Evolutionary conservation across 2,113 vertebrate genomes (phyloP).

Genomic region (Myanophis thanlyinensis): DNA sequence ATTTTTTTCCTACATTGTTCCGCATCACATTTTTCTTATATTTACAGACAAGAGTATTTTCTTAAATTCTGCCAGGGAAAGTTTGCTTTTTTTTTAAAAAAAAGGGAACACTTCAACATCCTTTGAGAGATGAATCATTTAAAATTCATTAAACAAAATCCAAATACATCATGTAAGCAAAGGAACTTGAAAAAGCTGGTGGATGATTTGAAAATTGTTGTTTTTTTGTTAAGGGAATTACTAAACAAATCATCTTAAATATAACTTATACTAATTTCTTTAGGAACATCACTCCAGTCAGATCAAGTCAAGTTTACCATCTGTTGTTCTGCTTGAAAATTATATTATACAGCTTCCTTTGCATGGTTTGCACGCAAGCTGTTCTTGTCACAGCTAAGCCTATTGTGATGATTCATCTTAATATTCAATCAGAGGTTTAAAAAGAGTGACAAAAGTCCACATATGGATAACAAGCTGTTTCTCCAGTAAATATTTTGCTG

Average conservation of each 20-base stretch:
- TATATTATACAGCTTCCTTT: constrained; percentile 65
- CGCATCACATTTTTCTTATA: background rate
- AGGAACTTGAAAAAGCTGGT: constrained; percentile 37
- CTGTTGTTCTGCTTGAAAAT: constrained; percentile 70
- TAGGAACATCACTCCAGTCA: constrained; percentile 64
- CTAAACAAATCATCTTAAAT: constrained; percentile 67
- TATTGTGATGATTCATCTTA: constrained; percentile 76
- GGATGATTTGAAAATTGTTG: constrained; percentile 51
- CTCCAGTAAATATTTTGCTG: constrained; percentile 79
- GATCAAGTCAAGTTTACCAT: constrained; percentile 72
- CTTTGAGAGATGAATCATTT: constrained; percentile 28
- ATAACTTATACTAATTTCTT: constrained; percentile 61
- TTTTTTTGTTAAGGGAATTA: constrained; percentile 58
- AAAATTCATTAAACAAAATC: constrained; percentile 35
- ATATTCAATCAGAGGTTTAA: constrained; percentile 77
- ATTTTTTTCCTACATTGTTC: background rate
- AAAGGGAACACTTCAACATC: constrained; percentile 1
- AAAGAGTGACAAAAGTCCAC: constrained; percentile 82
- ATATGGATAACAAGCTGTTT: constrained; percentile 81
- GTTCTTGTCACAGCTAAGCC: constrained; percentile 76
- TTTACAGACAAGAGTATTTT: background rate
- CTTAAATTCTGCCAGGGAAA: background rate
- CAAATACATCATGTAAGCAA: constrained; percentile 29
- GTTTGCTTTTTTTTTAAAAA: too few relatives aligned
- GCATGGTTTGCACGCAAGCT: constrained; percentile 74